Evolutionary conservation across 2,888 invertebrate genomes (phyloP).

Genomic region (Drosophila robusta): DNA sequence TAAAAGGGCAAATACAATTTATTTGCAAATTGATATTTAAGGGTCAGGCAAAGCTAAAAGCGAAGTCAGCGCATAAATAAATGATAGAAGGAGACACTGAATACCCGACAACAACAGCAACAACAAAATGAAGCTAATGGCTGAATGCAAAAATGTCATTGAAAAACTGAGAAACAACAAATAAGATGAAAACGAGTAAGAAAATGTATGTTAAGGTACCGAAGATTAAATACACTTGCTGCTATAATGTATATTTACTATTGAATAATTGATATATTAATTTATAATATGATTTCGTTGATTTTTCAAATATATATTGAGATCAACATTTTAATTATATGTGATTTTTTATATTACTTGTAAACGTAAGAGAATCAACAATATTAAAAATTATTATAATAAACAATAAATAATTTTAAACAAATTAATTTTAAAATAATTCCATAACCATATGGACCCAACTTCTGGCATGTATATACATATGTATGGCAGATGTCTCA

Average conservation of each 20-base stretch:
- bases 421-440: too few species aligned
- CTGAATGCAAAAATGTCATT: constrained; percentile 47
- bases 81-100: constrained; percentile 17
- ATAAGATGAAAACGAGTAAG: constrained; percentile 20
- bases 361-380: too few species aligned
- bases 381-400: too few species aligned
- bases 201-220: not conserved
- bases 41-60: constrained; percentile 60
- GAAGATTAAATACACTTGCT: not conserved
- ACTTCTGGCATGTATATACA: not conserved
- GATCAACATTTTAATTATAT: too few species aligned
- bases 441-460: too few species aligned
- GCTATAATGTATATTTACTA: too few species aligned
- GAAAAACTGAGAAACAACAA: constrained; percentile 18
- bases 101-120: constrained; percentile 4
- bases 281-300: too few species aligned
- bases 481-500: too few species aligned
- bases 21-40: constrained; percentile 81
- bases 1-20: constrained; percentile 70
- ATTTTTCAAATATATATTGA: too few species aligned
- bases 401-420: too few species aligned
- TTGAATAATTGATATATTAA: too few species aligned
- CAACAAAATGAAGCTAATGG: constrained; percentile 51
- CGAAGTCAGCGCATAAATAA: constrained; percentile 27
- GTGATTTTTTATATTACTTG: too few species aligned